Evolutionary conservation across 2,113 vertebrate genomes (phyloP).

Genomic region (Mustela nigripes): DNA sequence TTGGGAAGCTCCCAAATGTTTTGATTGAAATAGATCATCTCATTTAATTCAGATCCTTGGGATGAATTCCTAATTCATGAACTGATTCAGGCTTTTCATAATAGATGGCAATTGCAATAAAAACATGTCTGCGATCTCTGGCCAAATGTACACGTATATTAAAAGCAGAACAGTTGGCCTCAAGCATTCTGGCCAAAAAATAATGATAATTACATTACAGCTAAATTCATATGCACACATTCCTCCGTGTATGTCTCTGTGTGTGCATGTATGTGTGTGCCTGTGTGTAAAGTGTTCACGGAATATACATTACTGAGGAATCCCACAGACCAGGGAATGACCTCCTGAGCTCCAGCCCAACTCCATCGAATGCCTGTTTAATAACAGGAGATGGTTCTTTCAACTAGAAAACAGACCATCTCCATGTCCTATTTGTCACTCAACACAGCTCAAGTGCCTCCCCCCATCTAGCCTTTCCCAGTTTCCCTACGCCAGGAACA

Average conservation of each 20-base stretch:
- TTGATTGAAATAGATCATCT: slow-evolving; percentile 68
- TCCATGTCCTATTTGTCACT: neutral
- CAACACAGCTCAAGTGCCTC: neutral
- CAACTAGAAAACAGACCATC: neutral
- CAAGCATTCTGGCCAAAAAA: neutral
- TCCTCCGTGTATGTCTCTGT: neutral
- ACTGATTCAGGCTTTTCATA: slow-evolving; percentile 51
- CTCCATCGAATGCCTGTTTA: neutral
- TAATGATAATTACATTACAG: slow-evolving; percentile 3
- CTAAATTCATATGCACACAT: neutral
- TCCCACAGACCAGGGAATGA: neutral
- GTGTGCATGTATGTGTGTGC: neutral
- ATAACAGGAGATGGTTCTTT: neutral
- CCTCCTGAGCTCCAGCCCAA: neutral
- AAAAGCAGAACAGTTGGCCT: slow-evolving; percentile 34
- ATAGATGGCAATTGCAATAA: slow-evolving; percentile 57
- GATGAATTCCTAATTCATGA: slow-evolving; percentile 68
- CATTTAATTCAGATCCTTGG: slow-evolving; percentile 50
- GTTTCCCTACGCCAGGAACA: neutral
- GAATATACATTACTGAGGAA: neutral
- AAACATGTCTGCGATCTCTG: slow-evolving; percentile 52
- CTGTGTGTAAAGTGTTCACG: neutral
- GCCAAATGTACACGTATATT: slow-evolving; percentile 48
- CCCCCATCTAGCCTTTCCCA: neutral
- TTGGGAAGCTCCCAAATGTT: slow-evolving; percentile 65